These are phyloP conservation scores for Eretmochelys imbricata DNA, from an alignment of 2,113 vertebrate genomes.

Conservation along the genomic window DNA sequence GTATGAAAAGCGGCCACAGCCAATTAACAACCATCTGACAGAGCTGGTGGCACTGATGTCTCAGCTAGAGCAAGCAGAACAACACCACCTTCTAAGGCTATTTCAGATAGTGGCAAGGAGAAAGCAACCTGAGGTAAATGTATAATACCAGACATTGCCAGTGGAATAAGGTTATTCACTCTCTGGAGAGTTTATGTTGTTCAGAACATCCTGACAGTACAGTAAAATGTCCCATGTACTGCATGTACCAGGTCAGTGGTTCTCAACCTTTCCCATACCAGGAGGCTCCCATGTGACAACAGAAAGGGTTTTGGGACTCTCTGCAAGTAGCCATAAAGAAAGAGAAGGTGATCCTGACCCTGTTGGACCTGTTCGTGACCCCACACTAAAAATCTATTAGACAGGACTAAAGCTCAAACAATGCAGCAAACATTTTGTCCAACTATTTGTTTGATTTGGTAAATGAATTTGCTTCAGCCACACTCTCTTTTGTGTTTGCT, in stretches of 20 bases:
- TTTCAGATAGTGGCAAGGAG: slow-evolving; percentile 86
- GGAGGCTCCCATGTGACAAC: background rate
- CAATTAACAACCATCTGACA: slow-evolving; percentile 79
- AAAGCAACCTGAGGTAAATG: slow-evolving; percentile 84
- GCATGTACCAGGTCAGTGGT: background rate
- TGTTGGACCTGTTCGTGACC: background rate
- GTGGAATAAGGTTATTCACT: background rate
- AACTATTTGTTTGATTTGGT: background rate
- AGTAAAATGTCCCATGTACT: accelerated
- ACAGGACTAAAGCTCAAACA: background rate
- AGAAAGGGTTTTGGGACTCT: background rate
- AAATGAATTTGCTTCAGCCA: background rate
- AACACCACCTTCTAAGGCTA: slow-evolving; percentile 90
- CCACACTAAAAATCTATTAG: background rate
- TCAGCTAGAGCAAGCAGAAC: slow-evolving; percentile 84
- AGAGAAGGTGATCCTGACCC: background rate
- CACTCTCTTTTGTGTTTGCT: background rate
- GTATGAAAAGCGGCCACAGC: slow-evolving; percentile 84
- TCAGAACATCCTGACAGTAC: background rate
- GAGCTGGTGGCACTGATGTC: slow-evolving; percentile 84
- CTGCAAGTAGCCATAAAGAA: background rate
- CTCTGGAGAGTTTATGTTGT: background rate
- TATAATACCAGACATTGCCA: accelerated
- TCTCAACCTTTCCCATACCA: accelerated
- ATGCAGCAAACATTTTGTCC: background rate